Evolutionary conservation across 92 coral and sea anemone genomes (phyloP).

Genomic region (Diadumene lineata): DNA sequence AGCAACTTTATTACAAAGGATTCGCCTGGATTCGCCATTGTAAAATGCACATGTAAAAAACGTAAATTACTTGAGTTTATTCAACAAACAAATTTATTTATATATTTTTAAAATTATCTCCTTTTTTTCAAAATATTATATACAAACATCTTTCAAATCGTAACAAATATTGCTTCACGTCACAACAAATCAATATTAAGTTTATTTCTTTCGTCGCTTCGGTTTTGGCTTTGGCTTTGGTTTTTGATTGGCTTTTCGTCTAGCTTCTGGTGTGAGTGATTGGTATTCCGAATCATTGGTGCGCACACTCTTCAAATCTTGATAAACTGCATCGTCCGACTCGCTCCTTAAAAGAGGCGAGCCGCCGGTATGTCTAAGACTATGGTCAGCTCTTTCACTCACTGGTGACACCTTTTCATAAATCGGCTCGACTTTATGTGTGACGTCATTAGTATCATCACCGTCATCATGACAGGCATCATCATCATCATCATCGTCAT

Average conservation of each 20-base stretch:
- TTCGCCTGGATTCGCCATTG: too few relatives aligned
- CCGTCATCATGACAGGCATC: background rate
- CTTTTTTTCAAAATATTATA: too few relatives aligned
- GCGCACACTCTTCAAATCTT: constrained; percentile 3
- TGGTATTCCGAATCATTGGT: constrained; percentile 7
- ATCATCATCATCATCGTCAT: constrained; percentile 1
- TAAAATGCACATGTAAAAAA: too few relatives aligned
- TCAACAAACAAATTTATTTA: too few relatives aligned
- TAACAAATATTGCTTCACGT: too few relatives aligned
- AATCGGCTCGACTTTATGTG: constrained; percentile 16
- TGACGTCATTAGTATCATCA: background rate
- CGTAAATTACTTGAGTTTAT: too few relatives aligned
- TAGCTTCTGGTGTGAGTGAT: constrained; percentile 7
- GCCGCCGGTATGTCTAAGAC: background rate
- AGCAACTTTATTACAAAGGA: too few relatives aligned
- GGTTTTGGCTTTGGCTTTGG: constrained; percentile 29
- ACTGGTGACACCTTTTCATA: constrained; percentile 17
- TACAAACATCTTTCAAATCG: too few relatives aligned
- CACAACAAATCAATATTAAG: too few relatives aligned
- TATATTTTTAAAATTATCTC: too few relatives aligned
- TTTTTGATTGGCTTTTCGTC: constrained; percentile 1
- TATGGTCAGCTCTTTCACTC: constrained; percentile 1
- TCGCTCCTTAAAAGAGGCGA: constrained; percentile 12
- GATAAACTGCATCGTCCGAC: constrained; percentile 3
- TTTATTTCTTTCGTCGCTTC: too few relatives aligned